Conservation (phyloP, 2,113 vertebrate genomes). For the Brachionichthys hirsutus region DNA sequence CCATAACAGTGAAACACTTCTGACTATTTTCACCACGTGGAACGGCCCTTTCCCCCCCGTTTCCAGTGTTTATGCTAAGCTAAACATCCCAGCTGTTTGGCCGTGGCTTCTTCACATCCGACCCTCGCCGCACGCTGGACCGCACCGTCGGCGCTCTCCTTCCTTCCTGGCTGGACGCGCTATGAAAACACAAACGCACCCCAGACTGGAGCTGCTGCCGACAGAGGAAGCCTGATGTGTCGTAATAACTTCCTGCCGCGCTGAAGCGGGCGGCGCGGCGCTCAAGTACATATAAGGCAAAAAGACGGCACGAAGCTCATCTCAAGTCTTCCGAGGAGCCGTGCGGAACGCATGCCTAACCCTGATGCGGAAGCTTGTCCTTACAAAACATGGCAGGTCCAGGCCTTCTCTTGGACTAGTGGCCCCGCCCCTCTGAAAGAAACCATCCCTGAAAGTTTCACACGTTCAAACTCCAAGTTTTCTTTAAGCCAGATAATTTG, state of each 20-base stretch:
- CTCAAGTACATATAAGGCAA: slow-evolving; percentile 81
- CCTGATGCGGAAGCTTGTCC: slow-evolving; percentile 6
- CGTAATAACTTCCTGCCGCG: slow-evolving; percentile 71
- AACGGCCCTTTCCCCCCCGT: no score
- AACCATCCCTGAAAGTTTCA: no score
- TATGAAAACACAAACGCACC: slow-evolving; percentile 12
- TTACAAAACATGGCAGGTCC: not conserved
- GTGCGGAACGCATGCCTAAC: no score
- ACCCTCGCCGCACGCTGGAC: no score
- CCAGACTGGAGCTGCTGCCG: not conserved
- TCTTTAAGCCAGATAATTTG: not conserved
- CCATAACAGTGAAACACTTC: not conserved
- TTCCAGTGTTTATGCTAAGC: no score
- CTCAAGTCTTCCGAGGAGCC: slow-evolving; percentile 17
- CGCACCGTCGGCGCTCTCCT: no score
- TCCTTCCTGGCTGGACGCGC: no score
- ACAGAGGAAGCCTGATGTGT: slow-evolving; percentile 67
- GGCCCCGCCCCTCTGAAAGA: no score
- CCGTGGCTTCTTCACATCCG: no score
- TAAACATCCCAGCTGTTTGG: no score
- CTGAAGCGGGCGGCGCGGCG: slow-evolving; percentile 27
- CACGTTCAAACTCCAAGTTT: no score
- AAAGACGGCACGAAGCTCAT: slow-evolving; percentile 57
- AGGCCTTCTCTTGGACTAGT: slow-evolving; percentile 9
- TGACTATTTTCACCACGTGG: slow-evolving; percentile 2